A percentile compares a stretch with the other conserved stretches of the same genome.
Conservation (phyloP, 2,113 vertebrate genomes). For the Dromiciops gliroides region DNA sequence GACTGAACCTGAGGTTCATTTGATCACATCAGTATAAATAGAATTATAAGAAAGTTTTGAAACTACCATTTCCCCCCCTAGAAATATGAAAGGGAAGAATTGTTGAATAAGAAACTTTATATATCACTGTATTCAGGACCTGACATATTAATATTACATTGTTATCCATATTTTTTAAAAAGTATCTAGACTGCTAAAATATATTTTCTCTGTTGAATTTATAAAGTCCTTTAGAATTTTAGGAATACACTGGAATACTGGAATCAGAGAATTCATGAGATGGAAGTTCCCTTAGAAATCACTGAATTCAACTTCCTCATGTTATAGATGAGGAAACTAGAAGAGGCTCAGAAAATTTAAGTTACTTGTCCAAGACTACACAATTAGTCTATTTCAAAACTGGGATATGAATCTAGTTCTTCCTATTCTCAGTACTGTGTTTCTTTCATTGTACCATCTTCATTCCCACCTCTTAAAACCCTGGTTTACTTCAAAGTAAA, state of each 20-base stretch:
- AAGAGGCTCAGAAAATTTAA: not conserved
- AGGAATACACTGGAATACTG: slow-evolving; percentile 5
- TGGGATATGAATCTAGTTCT: not conserved
- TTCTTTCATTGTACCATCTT: not conserved
- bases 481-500: not conserved
- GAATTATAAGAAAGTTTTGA: slow-evolving; percentile 46
- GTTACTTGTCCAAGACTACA: not conserved
- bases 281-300: not conserved
- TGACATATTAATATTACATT: slow-evolving; percentile 17
- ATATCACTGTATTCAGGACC: not conserved
- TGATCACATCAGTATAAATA: slow-evolving; percentile 42
- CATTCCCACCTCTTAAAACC: not conserved
- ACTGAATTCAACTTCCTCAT: not conserved
- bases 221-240: slow-evolving; percentile 31
- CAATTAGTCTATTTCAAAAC: not conserved
- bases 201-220: slow-evolving; percentile 50
- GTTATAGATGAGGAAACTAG: not conserved
- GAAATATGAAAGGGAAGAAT: slow-evolving; percentile 29
- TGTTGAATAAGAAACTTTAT: not conserved
- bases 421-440: not conserved
- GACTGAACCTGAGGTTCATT: slow-evolving; percentile 44
- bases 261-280: slow-evolving; percentile 2
- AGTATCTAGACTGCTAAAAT: slow-evolving; percentile 41
- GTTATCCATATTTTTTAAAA: slow-evolving; percentile 28
- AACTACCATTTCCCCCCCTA: not conserved